phyloP scores from a whole-genome alignment of 2,888 invertebrate species.

The Parnassius apollo region DNA sequence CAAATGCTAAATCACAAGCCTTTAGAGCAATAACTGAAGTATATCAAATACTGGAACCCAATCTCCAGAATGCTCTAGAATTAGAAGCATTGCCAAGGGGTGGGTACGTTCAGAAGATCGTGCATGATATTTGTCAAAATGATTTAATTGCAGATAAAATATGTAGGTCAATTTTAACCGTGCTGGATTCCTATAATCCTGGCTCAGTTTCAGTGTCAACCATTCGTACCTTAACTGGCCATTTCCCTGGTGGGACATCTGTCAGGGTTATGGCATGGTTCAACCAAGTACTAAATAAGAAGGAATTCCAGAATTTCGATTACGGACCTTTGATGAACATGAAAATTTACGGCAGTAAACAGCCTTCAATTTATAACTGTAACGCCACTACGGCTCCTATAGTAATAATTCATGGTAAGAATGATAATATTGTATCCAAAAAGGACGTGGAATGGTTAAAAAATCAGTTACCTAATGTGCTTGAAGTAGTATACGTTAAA shows the following conservation, averaged over 20 bases:
- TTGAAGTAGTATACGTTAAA: constrained; percentile 4
- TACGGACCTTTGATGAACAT: constrained; percentile 43
- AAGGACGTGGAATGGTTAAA: constrained; percentile 39
- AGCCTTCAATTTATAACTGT: constrained; percentile 46
- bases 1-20: constrained; percentile 43
- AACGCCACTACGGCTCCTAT: constrained; percentile 41
- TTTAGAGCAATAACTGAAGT: constrained; percentile 74
- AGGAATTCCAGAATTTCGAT: constrained; percentile 39
- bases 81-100: constrained; percentile 25
- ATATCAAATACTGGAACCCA: constrained; percentile 55
- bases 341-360: constrained; percentile 35
- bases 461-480: constrained; percentile 40
- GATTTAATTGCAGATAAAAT: neutral
- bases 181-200: constrained; percentile 27
- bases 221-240: constrained; percentile 29
- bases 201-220: constrained; percentile 34
- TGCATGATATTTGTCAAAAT: constrained; percentile 21
- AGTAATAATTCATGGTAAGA: constrained; percentile 39
- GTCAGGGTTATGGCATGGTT: constrained; percentile 45
- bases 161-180: constrained; percentile 6
- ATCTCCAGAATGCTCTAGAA: constrained; percentile 16
- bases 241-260: constrained; percentile 48
- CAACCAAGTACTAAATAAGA: constrained; percentile 36
- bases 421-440: constrained; percentile 43
- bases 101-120: constrained; percentile 1